These are phyloP conservation scores for Alloscopus bannaensis DNA, from an alignment of 2,888 invertebrate species.

Conservation along the genomic window DNA sequence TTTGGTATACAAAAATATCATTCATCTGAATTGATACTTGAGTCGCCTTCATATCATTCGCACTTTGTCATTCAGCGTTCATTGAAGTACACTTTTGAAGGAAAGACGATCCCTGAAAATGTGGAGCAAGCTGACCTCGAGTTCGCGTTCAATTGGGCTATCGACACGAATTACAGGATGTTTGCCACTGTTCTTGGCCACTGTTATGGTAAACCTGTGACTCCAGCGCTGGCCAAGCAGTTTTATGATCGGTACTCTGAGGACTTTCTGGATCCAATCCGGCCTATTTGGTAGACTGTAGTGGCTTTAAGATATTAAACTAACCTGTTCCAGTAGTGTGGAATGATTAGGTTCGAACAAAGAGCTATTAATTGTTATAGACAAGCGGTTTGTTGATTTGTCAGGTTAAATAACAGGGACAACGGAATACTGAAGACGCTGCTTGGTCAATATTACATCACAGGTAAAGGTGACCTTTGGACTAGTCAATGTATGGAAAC, in stretches of 20 bases:
- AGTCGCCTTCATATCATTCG: background rate
- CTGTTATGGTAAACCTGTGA: conserved; percentile 5
- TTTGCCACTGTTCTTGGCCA: conserved; percentile 39
- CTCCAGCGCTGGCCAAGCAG: conserved; percentile 1
- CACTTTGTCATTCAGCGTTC: no score
- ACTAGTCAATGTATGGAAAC: conserved; percentile 36
- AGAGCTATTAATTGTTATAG: conserved; percentile 1
- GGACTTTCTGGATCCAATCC: conserved; percentile 45
- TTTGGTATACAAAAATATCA: no score
- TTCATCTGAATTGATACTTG: background rate
- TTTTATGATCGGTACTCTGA: conserved; percentile 21
- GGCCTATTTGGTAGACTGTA: conserved; percentile 23
- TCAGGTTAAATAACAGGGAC: conserved; percentile 24
- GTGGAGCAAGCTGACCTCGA: conserved; percentile 52
- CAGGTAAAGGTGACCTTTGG: conserved; percentile 39
- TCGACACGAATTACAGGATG: conserved; percentile 28
- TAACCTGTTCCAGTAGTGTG: no score
- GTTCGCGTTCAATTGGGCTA: conserved; percentile 45
- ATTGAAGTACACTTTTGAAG: background rate
- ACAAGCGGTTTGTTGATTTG: background rate
- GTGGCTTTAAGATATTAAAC: no score
- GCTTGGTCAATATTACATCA: conserved; percentile 24
- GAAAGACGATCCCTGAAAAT: background rate
- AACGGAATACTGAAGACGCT: conserved; percentile 19
- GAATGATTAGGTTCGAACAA: no score